Evolutionary conservation across 2,113 vertebrate genomes (phyloP).

Genomic region (Eulemur macaco): DNA sequence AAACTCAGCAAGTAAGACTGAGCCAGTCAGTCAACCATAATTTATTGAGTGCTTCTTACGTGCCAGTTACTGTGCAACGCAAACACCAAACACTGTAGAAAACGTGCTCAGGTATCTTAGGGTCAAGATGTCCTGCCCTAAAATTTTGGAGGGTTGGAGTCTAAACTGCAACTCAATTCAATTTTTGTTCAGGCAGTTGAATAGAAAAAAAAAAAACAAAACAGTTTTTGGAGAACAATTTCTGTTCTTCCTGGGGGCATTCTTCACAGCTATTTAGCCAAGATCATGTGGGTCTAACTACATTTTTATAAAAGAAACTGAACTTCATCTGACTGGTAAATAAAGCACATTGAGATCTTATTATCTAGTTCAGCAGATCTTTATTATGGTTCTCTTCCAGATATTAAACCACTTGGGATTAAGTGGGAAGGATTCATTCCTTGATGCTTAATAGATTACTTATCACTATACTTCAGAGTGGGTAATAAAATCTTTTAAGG

Average conservation of each 20-base stretch:
- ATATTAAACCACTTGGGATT: neutral
- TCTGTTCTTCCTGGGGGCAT: neutral
- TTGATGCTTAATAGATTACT: neutral
- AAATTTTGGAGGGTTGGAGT: neutral
- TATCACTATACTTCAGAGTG: neutral
- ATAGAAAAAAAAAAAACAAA: neutral
- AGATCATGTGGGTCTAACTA: slow-evolving; percentile 43
- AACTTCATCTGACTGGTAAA: neutral
- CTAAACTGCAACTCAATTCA: neutral
- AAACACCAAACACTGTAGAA: neutral
- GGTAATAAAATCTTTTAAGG: neutral
- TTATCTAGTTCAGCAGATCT: neutral
- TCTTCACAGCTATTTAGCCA: neutral
- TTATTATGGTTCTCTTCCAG: neutral
- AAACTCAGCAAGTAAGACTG: neutral
- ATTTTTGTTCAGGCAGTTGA: neutral
- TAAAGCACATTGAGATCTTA: neutral
- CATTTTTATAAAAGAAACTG: slow-evolving; percentile 26
- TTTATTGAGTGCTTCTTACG: neutral
- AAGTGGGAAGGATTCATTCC: neutral
- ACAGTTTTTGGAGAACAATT: neutral
- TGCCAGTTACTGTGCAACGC: neutral
- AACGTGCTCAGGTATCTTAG: neutral
- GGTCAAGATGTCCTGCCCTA: neutral
- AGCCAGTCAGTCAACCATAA: neutral